These are phyloP conservation scores for Anthoscopus minutus DNA, from an alignment of 2,113 vertebrate species.

Conservation along the genomic window DNA sequence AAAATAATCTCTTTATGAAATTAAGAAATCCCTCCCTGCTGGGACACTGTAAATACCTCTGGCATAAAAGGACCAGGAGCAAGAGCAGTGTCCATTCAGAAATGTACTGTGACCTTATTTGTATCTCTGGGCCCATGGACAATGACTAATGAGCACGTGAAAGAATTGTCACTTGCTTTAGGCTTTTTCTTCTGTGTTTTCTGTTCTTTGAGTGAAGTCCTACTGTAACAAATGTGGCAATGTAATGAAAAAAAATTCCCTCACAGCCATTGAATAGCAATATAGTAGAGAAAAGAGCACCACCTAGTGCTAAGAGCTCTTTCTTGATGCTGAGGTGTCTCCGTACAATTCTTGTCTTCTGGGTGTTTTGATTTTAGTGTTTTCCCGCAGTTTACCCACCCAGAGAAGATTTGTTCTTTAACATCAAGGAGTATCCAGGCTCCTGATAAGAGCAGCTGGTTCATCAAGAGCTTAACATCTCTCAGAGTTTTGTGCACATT, in stretches of 20 bases:
- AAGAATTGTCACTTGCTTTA: background rate
- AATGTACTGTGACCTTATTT: background rate
- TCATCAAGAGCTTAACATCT: background rate
- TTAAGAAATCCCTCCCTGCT: background rate
- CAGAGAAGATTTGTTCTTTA: background rate
- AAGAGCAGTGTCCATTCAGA: background rate
- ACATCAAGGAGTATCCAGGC: background rate
- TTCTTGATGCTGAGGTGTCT: background rate
- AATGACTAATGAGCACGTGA: background rate
- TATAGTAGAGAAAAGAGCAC: constrained; percentile 50
- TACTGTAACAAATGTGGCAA: background rate
- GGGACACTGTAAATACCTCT: background rate
- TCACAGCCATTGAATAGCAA: background rate
- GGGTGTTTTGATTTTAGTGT: background rate
- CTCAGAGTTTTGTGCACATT: background rate
- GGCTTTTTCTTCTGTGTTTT: background rate
- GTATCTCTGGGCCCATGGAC: background rate
- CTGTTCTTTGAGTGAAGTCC: background rate
- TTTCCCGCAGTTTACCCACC: background rate
- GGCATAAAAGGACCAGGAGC: background rate
- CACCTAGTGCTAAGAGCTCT: constrained; percentile 45
- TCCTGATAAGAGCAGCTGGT: background rate
- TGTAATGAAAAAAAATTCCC: no score
- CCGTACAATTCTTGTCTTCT: background rate
- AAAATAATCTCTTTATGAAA: background rate